Conservation (phyloP, 2,113 vertebrate species). For the Aptenodytes patagonicus region DNA sequence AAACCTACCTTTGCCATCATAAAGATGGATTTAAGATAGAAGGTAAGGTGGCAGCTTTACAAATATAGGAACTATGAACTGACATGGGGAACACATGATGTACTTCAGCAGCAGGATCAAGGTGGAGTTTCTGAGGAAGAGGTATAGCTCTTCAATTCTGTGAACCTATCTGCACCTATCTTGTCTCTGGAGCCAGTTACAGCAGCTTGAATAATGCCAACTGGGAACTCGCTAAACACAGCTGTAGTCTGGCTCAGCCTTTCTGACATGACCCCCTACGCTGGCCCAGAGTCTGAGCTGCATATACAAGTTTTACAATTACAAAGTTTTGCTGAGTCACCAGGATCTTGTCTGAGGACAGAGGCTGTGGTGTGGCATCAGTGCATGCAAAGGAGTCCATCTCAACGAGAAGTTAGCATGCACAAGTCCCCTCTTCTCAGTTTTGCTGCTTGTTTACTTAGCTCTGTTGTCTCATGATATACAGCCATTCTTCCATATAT, state of each 20-base stretch:
- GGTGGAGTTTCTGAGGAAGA: not conserved
- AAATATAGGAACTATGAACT: not conserved
- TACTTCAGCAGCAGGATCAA: not conserved
- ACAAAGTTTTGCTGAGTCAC: not conserved
- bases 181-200: not conserved
- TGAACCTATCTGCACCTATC: not conserved
- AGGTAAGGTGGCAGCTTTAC: not conserved
- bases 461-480: not conserved
- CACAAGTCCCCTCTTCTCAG: not conserved
- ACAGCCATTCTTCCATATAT: not conserved
- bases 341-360: not conserved
- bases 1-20: not conserved
- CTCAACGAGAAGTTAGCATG: not conserved
- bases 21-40: not conserved
- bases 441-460: not conserved
- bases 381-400: not conserved
- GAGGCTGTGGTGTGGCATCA: not conserved
- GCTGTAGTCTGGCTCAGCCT: not conserved
- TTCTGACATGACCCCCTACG: not conserved
- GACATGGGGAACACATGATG: not conserved
- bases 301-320: not conserved
- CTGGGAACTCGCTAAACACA: not conserved
- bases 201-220: not conserved
- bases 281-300: not conserved
- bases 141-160: not conserved